These are phyloP conservation scores for Eurytoma adleriae DNA, from an alignment of 2,888 invertebrate species.

Conservation along the genomic window DNA sequence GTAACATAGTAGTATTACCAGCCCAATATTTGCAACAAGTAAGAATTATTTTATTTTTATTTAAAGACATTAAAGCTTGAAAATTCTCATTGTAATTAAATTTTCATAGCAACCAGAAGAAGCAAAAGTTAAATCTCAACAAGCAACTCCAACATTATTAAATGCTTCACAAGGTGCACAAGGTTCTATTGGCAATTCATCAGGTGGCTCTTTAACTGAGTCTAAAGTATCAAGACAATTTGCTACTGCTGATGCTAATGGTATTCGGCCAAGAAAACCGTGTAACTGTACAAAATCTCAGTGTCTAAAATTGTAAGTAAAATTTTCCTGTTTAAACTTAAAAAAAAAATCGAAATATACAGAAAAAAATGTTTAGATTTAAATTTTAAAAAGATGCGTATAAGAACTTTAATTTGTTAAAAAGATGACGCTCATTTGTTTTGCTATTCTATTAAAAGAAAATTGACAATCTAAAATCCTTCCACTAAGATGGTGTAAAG, in stretches of 20 bases:
- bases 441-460: slow-evolving; percentile 43
- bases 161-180: slow-evolving; percentile 68
- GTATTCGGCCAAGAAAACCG: slow-evolving; percentile 89
- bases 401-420: background rate
- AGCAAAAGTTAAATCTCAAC: slow-evolving; percentile 67
- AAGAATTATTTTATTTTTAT: slow-evolving; percentile 41
- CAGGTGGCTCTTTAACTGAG: slow-evolving; percentile 65
- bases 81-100: background rate
- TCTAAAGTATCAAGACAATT: slow-evolving; percentile 67
- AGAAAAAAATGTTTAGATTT: background rate
- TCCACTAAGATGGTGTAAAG: slow-evolving; percentile 39
- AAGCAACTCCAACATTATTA: slow-evolving; percentile 68
- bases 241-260: slow-evolving; percentile 76
- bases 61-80: background rate
- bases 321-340: slow-evolving; percentile 26
- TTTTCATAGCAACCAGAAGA: slow-evolving; percentile 66
- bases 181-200: slow-evolving; percentile 65
- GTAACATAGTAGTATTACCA: slow-evolving; percentile 80
- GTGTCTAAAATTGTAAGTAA: slow-evolving; percentile 92
- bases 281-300: slow-evolving; percentile 99
- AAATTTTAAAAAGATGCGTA: slow-evolving; percentile 6
- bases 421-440: slow-evolving; percentile 48
- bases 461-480: slow-evolving; percentile 56
- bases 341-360: background rate
- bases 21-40: slow-evolving; percentile 79